Conservation (phyloP, 1,140 invertebrate genomes). For the Neodiprion virginianus region DNA sequence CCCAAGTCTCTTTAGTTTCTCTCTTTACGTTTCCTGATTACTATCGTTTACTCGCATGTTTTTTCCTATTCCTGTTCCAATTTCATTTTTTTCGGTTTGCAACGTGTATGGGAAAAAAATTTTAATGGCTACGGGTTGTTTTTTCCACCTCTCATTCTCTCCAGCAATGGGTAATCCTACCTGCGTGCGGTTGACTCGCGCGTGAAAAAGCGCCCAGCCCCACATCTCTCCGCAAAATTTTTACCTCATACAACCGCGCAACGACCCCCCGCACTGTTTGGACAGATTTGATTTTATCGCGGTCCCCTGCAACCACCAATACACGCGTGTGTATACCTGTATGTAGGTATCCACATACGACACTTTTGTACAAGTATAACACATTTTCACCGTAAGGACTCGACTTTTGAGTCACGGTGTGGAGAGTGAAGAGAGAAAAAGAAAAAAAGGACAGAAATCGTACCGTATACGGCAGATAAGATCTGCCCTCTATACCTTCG, state of each 20-base stretch:
- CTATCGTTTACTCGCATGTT: no score
- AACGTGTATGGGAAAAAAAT: no score
- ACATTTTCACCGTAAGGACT: background rate
- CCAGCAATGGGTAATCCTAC: background rate
- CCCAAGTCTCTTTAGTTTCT: no score
- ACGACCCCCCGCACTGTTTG: slow-evolving; percentile 34
- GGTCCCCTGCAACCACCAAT: background rate
- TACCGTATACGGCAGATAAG: background rate
- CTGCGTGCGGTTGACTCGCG: background rate
- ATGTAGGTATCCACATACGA: no score
- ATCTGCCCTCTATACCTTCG: no score
- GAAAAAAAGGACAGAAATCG: background rate
- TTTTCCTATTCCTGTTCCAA: no score
- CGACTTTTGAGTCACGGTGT: background rate
- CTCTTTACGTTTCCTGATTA: no score
- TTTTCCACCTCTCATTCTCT: no score
- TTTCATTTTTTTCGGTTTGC: no score
- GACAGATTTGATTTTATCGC: slow-evolving; percentile 51
- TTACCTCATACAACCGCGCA: background rate
- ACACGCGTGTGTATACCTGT: no score
- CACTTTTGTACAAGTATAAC: no score
- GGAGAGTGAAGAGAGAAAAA: background rate
- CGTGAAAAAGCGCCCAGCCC: background rate
- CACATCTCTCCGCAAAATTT: background rate
- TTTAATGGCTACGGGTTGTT: no score